phyloP scores from a whole-genome alignment of 2,888 invertebrate genomes.

The Aphrophora alni region DNA sequence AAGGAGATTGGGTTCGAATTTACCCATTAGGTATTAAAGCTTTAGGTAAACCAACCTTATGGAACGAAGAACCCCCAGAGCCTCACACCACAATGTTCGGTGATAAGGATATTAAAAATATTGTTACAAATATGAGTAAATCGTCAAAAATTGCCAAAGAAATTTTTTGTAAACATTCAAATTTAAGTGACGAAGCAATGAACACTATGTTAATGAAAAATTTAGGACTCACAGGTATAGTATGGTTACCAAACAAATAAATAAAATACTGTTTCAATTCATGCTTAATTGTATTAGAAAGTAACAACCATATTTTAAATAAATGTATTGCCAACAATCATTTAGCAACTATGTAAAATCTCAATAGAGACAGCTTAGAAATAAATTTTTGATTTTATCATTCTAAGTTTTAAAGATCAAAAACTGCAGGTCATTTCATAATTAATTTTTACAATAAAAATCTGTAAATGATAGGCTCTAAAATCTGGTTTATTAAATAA shows the following conservation, averaged over 20 bases:
- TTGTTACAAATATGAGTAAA: constrained; percentile 44
- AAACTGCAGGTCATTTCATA: too few species aligned
- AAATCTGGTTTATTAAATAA: too few species aligned
- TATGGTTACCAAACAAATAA: constrained; percentile 44
- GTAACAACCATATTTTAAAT: too few species aligned
- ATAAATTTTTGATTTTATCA: too few species aligned
- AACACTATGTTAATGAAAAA: constrained; percentile 40
- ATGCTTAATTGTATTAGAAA: too few species aligned
- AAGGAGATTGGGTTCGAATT: constrained; percentile 79
- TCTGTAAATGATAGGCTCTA: too few species aligned
- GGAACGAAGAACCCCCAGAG: constrained; percentile 32
- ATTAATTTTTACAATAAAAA: too few species aligned
- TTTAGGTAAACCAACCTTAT: constrained; percentile 23
- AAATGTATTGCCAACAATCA: too few species aligned
- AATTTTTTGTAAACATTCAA: constrained; percentile 32
- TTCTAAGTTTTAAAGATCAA: too few species aligned
- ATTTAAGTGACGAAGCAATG: constrained; percentile 35
- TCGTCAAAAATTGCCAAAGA: constrained; percentile 42
- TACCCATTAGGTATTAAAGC: constrained; percentile 62
- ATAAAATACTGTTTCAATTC: neutral
- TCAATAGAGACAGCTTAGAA: too few species aligned
- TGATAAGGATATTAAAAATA: constrained; percentile 45
- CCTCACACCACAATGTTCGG: constrained; percentile 38
- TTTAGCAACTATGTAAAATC: too few species aligned
- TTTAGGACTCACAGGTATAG: constrained; percentile 39